phyloP scores from a whole-genome alignment of 92 coral and sea anemone genomes.

The Epizoanthus rinbou region DNA sequence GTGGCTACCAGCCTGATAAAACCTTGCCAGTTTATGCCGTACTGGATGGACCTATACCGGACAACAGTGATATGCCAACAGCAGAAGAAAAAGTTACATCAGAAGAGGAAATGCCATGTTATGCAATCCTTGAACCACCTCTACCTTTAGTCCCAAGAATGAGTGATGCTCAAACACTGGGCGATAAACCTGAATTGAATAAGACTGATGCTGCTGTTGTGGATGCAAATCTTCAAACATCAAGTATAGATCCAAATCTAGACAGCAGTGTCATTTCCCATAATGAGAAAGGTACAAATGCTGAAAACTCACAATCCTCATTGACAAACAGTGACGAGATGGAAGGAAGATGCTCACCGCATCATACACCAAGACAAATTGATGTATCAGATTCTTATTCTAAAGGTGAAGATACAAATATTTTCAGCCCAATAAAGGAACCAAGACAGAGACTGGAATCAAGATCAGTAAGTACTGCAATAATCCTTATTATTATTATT shows the following conservation, averaged over 20 bases:
- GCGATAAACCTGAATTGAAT: not conserved
- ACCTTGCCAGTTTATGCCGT: slow-evolving; percentile 66
- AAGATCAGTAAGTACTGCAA: slow-evolving; percentile 59
- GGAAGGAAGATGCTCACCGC: not conserved
- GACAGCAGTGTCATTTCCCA: not conserved
- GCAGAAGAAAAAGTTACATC: not conserved
- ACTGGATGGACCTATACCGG: slow-evolving; percentile 46
- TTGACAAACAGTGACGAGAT: not conserved
- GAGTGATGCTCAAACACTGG: slow-evolving; percentile 17
- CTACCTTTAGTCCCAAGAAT: slow-evolving; percentile 17
- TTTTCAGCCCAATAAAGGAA: not conserved
- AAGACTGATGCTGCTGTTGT: not conserved
- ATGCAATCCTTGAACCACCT: slow-evolving; percentile 49
- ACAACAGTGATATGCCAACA: not conserved
- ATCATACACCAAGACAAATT: not conserved
- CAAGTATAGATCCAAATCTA: not conserved
- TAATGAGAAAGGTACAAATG: not conserved
- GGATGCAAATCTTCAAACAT: not conserved
- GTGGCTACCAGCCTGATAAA: not conserved
- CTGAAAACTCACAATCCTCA: not conserved
- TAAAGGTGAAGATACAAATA: not conserved
- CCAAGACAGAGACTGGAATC: slow-evolving; percentile 49
- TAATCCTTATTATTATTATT: no score
- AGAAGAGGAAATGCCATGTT: slow-evolving; percentile 15
- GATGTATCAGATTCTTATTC: not conserved